Percentiles rank a stretch among this genome's conserved stretches.
Conservation (phyloP, 1,140 invertebrate species). For the Mycetomoellerius zeteki region DNA sequence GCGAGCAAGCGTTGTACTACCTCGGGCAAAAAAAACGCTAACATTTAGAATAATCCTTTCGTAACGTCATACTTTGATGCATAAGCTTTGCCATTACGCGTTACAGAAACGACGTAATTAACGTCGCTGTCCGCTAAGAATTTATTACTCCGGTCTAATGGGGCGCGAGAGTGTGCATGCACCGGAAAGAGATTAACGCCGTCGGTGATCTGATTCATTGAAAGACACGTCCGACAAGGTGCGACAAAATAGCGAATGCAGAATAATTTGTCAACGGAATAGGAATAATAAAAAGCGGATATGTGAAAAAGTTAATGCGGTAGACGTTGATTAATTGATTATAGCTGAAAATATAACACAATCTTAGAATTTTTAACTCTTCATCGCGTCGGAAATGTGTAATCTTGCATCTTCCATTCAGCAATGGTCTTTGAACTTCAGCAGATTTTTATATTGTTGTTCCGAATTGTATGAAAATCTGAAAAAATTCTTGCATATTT, state of each 20-base stretch:
- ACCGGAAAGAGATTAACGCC: slow-evolving; percentile 41
- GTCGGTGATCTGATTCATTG: slow-evolving; percentile 30
- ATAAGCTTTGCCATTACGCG: slow-evolving; percentile 46
- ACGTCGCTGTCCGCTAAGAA: slow-evolving; percentile 59
- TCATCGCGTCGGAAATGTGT: too few relatives aligned
- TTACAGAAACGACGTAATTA: slow-evolving; percentile 66
- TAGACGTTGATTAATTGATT: slow-evolving; percentile 16
- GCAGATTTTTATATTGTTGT: too few relatives aligned
- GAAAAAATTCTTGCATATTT: too few relatives aligned
- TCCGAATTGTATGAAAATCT: too few relatives aligned
- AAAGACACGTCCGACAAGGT: slow-evolving; percentile 47
- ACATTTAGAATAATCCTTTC: slow-evolving; percentile 55
- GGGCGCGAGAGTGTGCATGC: slow-evolving; percentile 10
- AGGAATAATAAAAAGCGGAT: neutral
- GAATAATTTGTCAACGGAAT: slow-evolving; percentile 7
- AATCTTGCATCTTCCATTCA: too few relatives aligned
- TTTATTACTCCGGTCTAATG: slow-evolving; percentile 64
- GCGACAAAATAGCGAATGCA: slow-evolving; percentile 16
- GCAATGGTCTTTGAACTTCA: too few relatives aligned
- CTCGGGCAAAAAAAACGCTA: slow-evolving; percentile 46
- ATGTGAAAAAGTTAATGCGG: neutral
- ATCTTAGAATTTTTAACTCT: neutral
- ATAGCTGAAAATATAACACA: neutral
- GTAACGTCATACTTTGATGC: slow-evolving; percentile 52
- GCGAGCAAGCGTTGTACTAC: neutral